Conservation (phyloP, 2,113 vertebrate species). For the Chaetura pelagica region DNA sequence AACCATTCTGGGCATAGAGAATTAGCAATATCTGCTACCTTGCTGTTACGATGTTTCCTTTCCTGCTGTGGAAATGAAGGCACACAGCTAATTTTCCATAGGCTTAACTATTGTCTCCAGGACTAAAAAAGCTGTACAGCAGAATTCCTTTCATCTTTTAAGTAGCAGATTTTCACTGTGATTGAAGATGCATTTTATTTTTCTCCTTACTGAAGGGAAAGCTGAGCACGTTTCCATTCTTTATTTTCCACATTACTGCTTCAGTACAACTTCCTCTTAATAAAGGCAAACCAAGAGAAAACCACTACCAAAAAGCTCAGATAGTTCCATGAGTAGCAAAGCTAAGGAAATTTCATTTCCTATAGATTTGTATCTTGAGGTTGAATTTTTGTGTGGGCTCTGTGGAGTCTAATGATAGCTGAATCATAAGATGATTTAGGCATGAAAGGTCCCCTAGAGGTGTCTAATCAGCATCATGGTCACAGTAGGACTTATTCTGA, state of each 20-base stretch:
- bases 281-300: conserved; percentile 14
- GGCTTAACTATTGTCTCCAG: not conserved
- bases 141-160: not conserved
- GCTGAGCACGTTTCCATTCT: conserved; percentile 1
- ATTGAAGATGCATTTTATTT: not conserved
- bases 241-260: conserved; percentile 21
- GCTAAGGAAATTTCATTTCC: conserved; percentile 38
- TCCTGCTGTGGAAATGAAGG: not conserved
- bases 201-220: not conserved
- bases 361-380: not conserved
- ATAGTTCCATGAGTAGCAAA: not conserved
- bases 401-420: not conserved
- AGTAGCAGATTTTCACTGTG: not conserved
- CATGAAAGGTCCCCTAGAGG: not conserved
- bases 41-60: not conserved
- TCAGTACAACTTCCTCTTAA: conserved; percentile 30
- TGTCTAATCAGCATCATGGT: not conserved
- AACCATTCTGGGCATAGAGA: not conserved
- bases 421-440: not conserved
- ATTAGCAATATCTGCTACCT: not conserved
- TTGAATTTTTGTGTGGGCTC: not conserved
- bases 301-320: not conserved
- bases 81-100: not conserved
- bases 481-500: not conserved
- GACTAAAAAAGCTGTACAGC: not conserved